A percentile compares a stretch with the other conserved stretches of the same genome.
Evolutionary conservation across 1,140 invertebrate species (phyloP).

Genomic region (Drosophila azteca): DNA sequence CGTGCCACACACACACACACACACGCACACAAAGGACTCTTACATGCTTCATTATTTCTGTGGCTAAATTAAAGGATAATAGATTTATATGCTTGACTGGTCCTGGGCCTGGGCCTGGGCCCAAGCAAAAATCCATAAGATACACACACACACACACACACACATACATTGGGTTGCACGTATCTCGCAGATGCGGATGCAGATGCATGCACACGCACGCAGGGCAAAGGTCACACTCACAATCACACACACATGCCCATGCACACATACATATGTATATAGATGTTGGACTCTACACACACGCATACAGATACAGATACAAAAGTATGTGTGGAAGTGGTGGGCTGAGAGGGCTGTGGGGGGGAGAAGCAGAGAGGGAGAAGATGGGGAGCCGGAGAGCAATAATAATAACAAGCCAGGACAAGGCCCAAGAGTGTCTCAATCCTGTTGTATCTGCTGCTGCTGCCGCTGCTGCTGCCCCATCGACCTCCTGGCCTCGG

Average conservation of each 20-base stretch:
- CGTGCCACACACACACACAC: constrained; percentile 25
- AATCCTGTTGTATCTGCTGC: background rate
- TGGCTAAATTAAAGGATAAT: constrained; percentile 80
- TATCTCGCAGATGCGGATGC: constrained; percentile 23
- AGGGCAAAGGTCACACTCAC: constrained; percentile 12
- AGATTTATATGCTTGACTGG: constrained; percentile 70
- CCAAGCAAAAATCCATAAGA: constrained; percentile 57
- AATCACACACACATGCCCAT: constrained; percentile 19
- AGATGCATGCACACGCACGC: too few species aligned
- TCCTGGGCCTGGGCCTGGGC: constrained; percentile 17
- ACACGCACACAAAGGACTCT: constrained; percentile 43
- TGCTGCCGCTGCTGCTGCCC: background rate
- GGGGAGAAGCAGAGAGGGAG: background rate
- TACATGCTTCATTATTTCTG: constrained; percentile 74
- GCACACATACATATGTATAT: background rate
- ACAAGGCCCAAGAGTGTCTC: constrained; percentile 38
- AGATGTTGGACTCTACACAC: background rate
- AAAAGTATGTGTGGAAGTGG: too few species aligned
- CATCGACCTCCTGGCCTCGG: background rate
- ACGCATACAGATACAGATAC: background rate
- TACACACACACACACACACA: constrained; percentile 37
- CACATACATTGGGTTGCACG: background rate
- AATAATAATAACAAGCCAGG: constrained; percentile 52
- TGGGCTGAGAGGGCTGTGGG: too few species aligned
- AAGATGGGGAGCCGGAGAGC: constrained; percentile 1